Percentiles rank a stretch among this genome's conserved stretches.
Evolutionary conservation across 2,888 invertebrate species (phyloP).

Genomic region (Malthinus seriepunctatus): DNA sequence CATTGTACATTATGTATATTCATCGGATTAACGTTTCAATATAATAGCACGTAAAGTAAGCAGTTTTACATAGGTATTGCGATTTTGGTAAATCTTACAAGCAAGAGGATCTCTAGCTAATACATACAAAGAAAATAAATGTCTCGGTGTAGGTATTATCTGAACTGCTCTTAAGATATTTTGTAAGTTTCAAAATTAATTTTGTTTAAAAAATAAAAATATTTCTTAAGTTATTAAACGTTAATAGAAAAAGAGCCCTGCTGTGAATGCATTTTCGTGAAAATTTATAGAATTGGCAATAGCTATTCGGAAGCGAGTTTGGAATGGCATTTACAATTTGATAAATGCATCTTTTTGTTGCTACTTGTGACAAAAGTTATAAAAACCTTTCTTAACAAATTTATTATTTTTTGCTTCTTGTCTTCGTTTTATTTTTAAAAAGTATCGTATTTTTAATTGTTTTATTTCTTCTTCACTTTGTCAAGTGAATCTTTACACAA

Average conservation of each 20-base stretch:
- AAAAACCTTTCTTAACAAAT: not conserved
- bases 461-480: no score
- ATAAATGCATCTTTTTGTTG: slow-evolving; percentile 14
- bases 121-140: not conserved
- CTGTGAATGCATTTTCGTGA: slow-evolving; percentile 12
- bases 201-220: not conserved
- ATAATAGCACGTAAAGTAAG: no score
- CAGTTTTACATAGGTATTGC: not conserved
- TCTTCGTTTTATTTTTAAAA: no score
- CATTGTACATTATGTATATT: no score
- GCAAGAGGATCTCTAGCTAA: not conserved
- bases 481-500: no score
- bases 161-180: not conserved
- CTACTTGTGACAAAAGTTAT: not conserved
- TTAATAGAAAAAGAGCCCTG: not conserved
- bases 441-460: no score
- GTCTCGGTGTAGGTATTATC: no score
- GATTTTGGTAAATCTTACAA: slow-evolving; percentile 5
- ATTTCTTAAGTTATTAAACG: not conserved
- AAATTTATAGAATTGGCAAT: slow-evolving; percentile 11
- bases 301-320: slow-evolving; percentile 5
- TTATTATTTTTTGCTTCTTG: no score
- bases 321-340: slow-evolving; percentile 2
- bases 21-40: no score
- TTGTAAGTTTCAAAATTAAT: not conserved